phyloP scores from a whole-genome alignment of 2,888 invertebrate genomes.

The Leucoptera coffeella region DNA sequence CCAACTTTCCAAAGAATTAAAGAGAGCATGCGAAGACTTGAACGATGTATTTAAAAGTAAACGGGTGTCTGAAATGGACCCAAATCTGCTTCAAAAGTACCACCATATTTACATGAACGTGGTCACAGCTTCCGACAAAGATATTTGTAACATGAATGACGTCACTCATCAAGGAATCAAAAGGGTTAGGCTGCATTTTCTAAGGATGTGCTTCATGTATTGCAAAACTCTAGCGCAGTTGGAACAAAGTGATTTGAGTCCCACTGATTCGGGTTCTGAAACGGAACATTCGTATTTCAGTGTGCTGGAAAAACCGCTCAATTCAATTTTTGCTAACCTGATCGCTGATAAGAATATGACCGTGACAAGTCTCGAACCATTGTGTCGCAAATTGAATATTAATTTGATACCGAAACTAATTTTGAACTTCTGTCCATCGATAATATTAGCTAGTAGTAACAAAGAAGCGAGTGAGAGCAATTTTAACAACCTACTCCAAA shows the following conservation, averaged over 20 bases:
- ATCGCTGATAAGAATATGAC: conserved; percentile 63
- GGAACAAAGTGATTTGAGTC: conserved; percentile 23
- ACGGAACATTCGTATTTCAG: conserved; percentile 44
- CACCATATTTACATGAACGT: conserved; percentile 46
- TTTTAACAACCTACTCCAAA: conserved; percentile 29
- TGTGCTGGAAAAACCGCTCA: conserved; percentile 45
- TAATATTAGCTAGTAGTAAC: conserved; percentile 33
- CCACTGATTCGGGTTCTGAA: conserved; percentile 15
- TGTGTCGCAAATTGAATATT: conserved; percentile 63
- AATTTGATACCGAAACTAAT: conserved; percentile 70
- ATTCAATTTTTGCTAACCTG: conserved; percentile 59
- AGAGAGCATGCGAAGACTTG: conserved; percentile 43
- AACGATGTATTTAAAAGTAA: conserved; percentile 19
- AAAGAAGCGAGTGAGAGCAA: conserved; percentile 29
- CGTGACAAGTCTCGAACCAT: conserved; percentile 61
- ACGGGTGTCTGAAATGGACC: conserved; percentile 16
- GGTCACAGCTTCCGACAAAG: conserved; percentile 40
- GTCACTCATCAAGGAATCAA: conserved; percentile 25
- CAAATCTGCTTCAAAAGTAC: conserved; percentile 28
- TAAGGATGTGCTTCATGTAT: conserved; percentile 52
- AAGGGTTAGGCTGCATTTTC: conserved; percentile 35
- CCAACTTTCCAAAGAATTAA: conserved; percentile 35
- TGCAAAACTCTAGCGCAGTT: conserved; percentile 51
- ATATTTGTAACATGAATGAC: conserved; percentile 32
- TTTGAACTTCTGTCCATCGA: conserved; percentile 64